Percentiles rank a stretch among this genome's conserved stretches.
Conservation (phyloP, 2,797 vertebrate genomes). For the Parauchenoglanis punctatus region DNA sequence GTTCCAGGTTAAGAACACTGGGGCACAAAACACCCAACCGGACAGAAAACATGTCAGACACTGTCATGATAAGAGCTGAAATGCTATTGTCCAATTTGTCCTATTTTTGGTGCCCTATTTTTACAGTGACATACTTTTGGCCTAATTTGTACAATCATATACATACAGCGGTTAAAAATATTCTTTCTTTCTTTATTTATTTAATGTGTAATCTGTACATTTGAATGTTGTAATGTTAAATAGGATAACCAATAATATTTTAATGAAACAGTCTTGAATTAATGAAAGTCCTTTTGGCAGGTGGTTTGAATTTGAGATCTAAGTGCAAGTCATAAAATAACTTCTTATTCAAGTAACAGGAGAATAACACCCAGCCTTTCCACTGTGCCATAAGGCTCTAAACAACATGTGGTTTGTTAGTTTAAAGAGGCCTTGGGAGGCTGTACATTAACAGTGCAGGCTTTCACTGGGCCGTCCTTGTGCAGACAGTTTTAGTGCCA, state of each 20-base stretch:
- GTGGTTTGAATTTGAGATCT: constrained; percentile 34
- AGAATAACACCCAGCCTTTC: constrained; percentile 30
- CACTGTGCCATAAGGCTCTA: constrained; percentile 19
- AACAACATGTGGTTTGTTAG: constrained; percentile 59
- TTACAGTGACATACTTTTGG: constrained; percentile 6
- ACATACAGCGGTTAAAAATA: background rate
- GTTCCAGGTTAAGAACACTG: constrained; percentile 46
- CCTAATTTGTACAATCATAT: background rate
- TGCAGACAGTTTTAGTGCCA: constrained; percentile 39
- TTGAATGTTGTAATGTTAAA: background rate
- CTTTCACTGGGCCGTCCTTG: constrained; percentile 47
- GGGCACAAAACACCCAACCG: constrained; percentile 36
- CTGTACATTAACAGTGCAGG: constrained; percentile 51
- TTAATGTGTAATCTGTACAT: background rate
- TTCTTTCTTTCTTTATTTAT: background rate
- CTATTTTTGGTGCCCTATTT: constrained; percentile 36
- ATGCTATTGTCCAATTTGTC: constrained; percentile 36
- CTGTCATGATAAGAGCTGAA: constrained; percentile 39
- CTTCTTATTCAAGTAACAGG: constrained; percentile 33
- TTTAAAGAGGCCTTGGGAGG: constrained; percentile 52
- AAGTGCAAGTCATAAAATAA: constrained; percentile 36
- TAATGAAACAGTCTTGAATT: constrained; percentile 9
- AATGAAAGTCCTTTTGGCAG: constrained; percentile 22
- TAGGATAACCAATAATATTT: background rate
- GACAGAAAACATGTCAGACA: constrained; percentile 42